Evolutionary conservation across 2,797 vertebrate genomes (phyloP).

Genomic region (Periparus ater): DNA sequence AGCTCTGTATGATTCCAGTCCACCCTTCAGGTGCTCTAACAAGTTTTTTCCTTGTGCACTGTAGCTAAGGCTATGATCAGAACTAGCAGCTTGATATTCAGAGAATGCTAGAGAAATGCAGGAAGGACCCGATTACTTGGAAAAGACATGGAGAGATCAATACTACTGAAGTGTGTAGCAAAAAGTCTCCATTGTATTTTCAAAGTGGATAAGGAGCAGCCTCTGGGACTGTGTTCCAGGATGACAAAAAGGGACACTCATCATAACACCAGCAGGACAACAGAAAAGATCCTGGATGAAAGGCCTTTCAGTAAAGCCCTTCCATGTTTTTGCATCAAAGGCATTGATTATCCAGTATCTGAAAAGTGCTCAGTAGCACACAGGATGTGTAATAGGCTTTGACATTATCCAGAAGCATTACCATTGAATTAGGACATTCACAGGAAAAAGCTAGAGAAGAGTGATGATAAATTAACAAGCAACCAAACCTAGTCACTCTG

Average conservation of each 20-base stretch:
- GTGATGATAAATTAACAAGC: background rate
- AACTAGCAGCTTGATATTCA: background rate
- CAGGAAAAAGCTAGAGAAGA: background rate
- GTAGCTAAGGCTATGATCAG: background rate
- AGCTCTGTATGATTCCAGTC: background rate
- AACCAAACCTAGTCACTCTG: background rate
- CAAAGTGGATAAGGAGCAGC: background rate
- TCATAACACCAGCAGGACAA: background rate
- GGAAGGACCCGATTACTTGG: background rate
- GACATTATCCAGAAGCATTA: background rate
- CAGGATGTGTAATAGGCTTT: background rate
- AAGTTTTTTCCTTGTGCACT: background rate
- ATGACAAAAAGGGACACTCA: background rate
- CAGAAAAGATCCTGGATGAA: background rate
- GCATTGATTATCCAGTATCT: background rate
- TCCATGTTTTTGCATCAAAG: background rate
- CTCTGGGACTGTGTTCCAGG: background rate
- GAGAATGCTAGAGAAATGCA: background rate
- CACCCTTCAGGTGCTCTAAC: background rate
- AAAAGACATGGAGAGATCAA: background rate
- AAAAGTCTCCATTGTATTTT: background rate
- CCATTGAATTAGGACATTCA: background rate
- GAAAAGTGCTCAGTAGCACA: background rate
- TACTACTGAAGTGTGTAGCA: background rate
- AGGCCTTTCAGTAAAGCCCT: background rate